Evolutionary conservation across 2,797 vertebrate species (phyloP), one percentile per base, ranked within the genome.

Genomic region (Lutjanus campechanus): DNA sequence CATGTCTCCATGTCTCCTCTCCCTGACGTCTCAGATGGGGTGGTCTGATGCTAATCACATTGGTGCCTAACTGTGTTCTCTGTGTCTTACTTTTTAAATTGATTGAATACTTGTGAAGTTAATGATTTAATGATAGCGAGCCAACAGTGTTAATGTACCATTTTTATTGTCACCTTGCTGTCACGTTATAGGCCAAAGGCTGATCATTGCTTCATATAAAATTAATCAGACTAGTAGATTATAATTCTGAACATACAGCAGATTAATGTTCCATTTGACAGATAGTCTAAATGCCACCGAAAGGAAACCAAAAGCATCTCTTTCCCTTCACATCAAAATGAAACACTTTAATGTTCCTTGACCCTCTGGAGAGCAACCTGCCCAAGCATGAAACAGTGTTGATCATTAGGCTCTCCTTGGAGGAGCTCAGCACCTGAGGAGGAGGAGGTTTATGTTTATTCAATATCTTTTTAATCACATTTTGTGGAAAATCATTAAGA

Each of bases 381-480:
- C 43, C 60, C 76, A 60, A 71, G 79, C 71, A 60, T 84, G 10
- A 63, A 73, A 12, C 72, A 22, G 25, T 70, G 67, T 76, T 85
- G 29, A 85, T 91, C 83, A 88, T 84, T 77, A 50, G 19, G 29
- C 49, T 68, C 22, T 77, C 70, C 74, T 76, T 1, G 50, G 69
- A 76, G 47, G 55, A 63, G 47, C 29, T 10, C 1, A 40, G 66
- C 73, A 63, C 82, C 76, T 81, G 72, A 72, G 69, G 70, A 76
- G 43, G 11, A 80, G 43, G 11, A 80, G 53, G 17, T 78, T 82
- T 84, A 77, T 91, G 81, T 88, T 77, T 73, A 86, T 86, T 91
- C 79, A 89, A 88, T 89, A 82, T 74, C 46, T 81, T 86, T 88
- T 85, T 85, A 87, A 90, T 90, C 85, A 86, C 56, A 84, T 84